Evolutionary conservation across 2,888 invertebrate genomes (phyloP), one percentile per base, ranked within the genome.

Genomic region (Eulithis prunata): DNA sequence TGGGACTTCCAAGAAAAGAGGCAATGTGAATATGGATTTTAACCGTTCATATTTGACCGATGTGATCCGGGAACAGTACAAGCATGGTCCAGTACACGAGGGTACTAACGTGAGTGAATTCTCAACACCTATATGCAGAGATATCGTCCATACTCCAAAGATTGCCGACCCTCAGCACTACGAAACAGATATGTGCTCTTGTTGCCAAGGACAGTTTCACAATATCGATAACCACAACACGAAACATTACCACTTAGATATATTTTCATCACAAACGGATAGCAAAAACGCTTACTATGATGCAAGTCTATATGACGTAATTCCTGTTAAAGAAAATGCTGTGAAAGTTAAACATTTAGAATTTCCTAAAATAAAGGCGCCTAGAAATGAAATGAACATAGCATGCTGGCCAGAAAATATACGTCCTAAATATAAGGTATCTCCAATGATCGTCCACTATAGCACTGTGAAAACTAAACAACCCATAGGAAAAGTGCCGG

Each of bases 281-380:
- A 75, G 72, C 12, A 77, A 75, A 13, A 75, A 76, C 32, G 64
- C 73, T 46, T 89, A 85, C 72, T 88, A 91, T 61, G 87, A 91
- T 68, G 83, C 89, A 3, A 85, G 83, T 61, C 76, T 84, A 43
- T 90, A 90, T 55, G 92, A 92, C 69, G 69, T 90, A 14, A 71
- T 88, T 21, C 91, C 91, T 1, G 91, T 91, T 2, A 91, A 82
- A 73, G 91, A 91, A 71, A 83, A 80, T 38, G 57, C 83, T 2
- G 14, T 71, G 4, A 83, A 80, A 72, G 63, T 65, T 14, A 74
- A 72, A 60, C 82, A 78, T 38, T 69, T 72, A 0, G 76, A 78
- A 14, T 62, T 45, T 21, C 46, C 64, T 8, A 82, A 78, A 63
- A 81, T 67, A 70, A 83, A 76, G 46, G 75, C 80, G 51, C 59